Base-by-base conservation (phyloP, 2,797 vertebrate genomes). In the Spinibarbus caldwelli region DNA sequence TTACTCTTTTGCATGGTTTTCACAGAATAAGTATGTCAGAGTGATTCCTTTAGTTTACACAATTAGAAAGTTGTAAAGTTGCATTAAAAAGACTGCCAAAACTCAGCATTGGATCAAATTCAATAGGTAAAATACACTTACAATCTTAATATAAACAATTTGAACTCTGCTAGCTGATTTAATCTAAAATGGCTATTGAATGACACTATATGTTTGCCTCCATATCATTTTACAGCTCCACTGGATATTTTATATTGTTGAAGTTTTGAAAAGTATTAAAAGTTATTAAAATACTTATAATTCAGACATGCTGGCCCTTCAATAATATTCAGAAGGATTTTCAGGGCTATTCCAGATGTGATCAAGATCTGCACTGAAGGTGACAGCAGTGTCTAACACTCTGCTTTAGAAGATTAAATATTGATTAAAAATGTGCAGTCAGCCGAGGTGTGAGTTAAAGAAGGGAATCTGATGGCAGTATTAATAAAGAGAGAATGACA, bases 341-440 rank as follows among this genome's bases (percentile, higher is more conserved):
- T 26, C 9, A 59, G 36, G 66, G 29, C 1, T 45, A 72, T 72
- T 80, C 31, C 14, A 6, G 34, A 38, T 0, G 4, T 47, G 21
- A 64, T 26, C 21, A 36, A 36, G 21, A 66, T 34, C 31, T 29
- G 9, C 3, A 66, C 5, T 17, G 19, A 45, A 64, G 29, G 41
- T 83, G 57, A 75, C 29, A 47, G 2, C 19, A 64, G 1, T n/a
- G 52, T 43, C 54, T 36, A 66, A 34, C 29, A 59, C 41, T 80
- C 54, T 38, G 64, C 19, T 47, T 26, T 41, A 11, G 2, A 54
- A 26, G 5, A 75, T 54, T 52, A 68, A 84, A 66, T 38, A 52
- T 21, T 83, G 71, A 76, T 83, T 52, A 29, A 66, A 47, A 83
- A 49, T 66, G 10, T 67, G 43, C 81, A 47, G 41, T 83, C 54